Evolutionary conservation across 1,140 invertebrate species (phyloP).

Genomic region (Lordiphosa mommai): DNA sequence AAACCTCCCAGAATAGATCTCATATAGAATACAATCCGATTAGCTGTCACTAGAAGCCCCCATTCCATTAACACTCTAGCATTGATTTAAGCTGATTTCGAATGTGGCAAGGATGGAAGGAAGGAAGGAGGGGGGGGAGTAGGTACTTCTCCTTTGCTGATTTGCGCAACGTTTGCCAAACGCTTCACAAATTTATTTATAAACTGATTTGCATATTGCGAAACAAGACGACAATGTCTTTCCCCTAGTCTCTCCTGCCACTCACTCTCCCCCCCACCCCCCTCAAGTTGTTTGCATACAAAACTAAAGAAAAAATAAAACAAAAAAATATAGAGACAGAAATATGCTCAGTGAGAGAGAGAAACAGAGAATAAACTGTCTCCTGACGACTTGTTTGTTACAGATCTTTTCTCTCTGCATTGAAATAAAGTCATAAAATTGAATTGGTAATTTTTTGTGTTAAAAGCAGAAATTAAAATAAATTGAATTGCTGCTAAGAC

Average conservation of each 20-base stretch:
- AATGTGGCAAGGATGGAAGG: not conserved
- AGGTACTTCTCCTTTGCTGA: not conserved
- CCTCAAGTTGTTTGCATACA: constrained; percentile 46
- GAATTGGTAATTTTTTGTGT: constrained; percentile 78
- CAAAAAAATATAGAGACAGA: constrained; percentile 7
- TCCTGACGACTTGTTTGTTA: constrained; percentile 10
- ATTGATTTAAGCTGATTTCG: constrained; percentile 40
- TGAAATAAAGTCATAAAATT: constrained; percentile 72
- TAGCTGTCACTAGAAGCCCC: constrained; percentile 10
- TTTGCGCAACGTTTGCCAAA: constrained; percentile 30
- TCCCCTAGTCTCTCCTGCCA: not conserved
- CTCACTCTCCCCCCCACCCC: not conserved
- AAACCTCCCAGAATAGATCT: too few relatives aligned
- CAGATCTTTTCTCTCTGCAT: constrained; percentile 4
- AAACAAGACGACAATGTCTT: constrained; percentile 32
- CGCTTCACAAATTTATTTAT: constrained; percentile 60
- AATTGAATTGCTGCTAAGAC: constrained; percentile 76
- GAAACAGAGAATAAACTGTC: not conserved
- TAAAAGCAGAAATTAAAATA: constrained; percentile 78
- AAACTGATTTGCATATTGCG: constrained; percentile 64
- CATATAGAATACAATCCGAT: constrained; percentile 16
- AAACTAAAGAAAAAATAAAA: constrained; percentile 18
- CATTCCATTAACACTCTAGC: constrained; percentile 40
- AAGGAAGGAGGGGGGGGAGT: not conserved
- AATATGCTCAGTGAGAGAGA: not conserved